A percentile compares a stretch with the other conserved stretches of the same genome.
These are phyloP conservation scores for Sarcophilus harrisii DNA, from an alignment of 2,797 vertebrate genomes.

Conservation along the genomic window DNA sequence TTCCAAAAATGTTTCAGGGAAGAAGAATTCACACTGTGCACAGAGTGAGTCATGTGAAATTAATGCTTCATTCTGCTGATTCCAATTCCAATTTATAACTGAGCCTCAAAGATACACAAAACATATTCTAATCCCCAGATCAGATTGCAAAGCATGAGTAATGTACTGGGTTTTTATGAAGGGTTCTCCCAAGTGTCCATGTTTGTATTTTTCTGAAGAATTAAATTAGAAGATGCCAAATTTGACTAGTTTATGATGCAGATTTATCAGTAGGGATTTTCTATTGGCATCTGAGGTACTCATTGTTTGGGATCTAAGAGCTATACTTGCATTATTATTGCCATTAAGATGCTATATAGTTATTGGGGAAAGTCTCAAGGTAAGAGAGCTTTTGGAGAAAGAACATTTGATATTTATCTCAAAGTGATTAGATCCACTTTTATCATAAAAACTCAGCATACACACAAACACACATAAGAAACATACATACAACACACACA, in stretches of 20 bases:
- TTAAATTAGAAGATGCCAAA: not conserved
- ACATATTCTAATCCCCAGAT: not conserved
- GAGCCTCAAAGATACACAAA: conserved; percentile 30
- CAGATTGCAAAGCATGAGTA: not conserved
- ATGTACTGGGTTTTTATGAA: not conserved
- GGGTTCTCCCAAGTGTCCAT: not conserved
- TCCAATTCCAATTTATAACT: conserved; percentile 4
- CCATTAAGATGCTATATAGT: not conserved
- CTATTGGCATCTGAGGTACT: not conserved
- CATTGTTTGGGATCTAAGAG: not conserved
- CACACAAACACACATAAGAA: conserved; percentile 28
- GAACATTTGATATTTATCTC: conserved; percentile 22
- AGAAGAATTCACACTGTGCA: not conserved
- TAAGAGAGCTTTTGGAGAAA: conserved; percentile 1
- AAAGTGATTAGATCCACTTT: conserved; percentile 3
- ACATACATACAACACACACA: not conserved
- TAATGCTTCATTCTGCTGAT: not conserved
- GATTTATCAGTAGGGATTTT: not conserved
- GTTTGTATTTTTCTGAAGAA: not conserved
- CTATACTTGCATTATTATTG: not conserved
- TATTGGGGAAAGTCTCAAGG: not conserved
- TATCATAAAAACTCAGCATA: conserved; percentile 12
- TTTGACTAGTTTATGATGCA: not conserved
- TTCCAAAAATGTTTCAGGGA: conserved; percentile 38
- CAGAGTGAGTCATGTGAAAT: not conserved